Evolutionary conservation across 2,888 invertebrate genomes (phyloP), one percentile per base, ranked within the genome.

Genomic region (Beris chalybata): DNA sequence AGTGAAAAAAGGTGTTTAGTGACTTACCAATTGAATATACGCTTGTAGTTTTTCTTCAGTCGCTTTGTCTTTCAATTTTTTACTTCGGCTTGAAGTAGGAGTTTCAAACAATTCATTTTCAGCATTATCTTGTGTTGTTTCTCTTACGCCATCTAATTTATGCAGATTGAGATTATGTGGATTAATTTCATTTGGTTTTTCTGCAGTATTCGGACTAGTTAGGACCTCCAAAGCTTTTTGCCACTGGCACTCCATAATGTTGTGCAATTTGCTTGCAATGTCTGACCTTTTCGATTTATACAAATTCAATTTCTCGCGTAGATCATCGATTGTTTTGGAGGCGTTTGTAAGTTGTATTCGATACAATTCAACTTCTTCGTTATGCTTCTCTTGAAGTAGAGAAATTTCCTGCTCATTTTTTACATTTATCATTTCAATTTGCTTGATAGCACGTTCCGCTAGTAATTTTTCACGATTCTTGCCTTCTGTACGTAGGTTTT

Each of bases 161-260:
- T 70, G 0, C 75, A 31, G 53, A 5, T 68, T 32, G 22, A 67
- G 56, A 5, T 56, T 65, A 38, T 76, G 75, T 7, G 47, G 68
- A 22, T 31, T 64, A 11, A 61, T 50, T n/a, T n/a, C n/a, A 22
- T 64, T 61, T 9, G 32, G 13, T n/a, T 38, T 47, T 9, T 53
- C 58, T n/a, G 32, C 71, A 68, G 12, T 63, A 71, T 72, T 77
- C n/a, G 79, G 79, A 9, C 78, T 78, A 6, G 87, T 85, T 59
- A 91, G 85, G 67, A 90, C 89, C 72, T 84, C 85, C 44, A 92
- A 78, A 2, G 91, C 90, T 76, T 92, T 90, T 45, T 87, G 83
- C 91, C 91, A 92, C 76, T 92, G 92, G 7, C 86, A 84, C 79
- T 92, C 89, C 91, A 92, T 91, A 0, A 90, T 87, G 69, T 83